Conservation (phyloP, 2,113 vertebrate genomes). For the Dolichotis patagonum region DNA sequence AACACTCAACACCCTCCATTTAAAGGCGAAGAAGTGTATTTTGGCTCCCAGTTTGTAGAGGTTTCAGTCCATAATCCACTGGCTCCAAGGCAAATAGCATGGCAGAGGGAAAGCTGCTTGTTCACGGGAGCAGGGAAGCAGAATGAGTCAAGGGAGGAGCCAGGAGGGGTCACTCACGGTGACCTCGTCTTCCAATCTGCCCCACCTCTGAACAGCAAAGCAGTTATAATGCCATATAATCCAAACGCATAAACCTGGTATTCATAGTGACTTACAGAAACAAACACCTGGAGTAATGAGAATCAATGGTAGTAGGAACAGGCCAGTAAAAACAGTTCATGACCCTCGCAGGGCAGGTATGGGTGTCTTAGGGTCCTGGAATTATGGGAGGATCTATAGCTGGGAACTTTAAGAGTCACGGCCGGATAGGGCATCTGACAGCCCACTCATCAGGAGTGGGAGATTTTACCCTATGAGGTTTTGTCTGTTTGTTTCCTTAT, state of each 20-base stretch:
- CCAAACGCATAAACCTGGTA: neutral
- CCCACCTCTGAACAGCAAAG: neutral
- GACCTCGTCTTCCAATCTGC: neutral
- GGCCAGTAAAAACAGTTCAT: neutral
- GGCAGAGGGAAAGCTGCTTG: neutral
- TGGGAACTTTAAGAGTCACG: neutral
- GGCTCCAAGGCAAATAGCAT: neutral
- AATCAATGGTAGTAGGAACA: neutral
- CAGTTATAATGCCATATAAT: neutral
- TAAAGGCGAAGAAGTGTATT: neutral
- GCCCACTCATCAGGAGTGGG: neutral
- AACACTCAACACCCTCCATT: neutral
- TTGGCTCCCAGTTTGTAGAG: neutral
- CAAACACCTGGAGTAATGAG: neutral
- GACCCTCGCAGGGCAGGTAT: neutral
- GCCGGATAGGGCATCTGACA: neutral
- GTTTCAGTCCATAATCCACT: neutral
- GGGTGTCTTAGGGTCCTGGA: neutral
- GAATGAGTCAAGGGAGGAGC: neutral
- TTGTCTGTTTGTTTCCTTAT: too few species aligned
- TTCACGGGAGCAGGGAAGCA: too few species aligned
- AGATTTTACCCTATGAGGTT: neutral
- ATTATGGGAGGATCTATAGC: neutral
- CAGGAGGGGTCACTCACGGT: neutral
- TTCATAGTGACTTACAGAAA: neutral